These are phyloP conservation scores for Scytalopus superciliaris DNA, from an alignment of 2,113 vertebrate species.

Conservation along the genomic window DNA sequence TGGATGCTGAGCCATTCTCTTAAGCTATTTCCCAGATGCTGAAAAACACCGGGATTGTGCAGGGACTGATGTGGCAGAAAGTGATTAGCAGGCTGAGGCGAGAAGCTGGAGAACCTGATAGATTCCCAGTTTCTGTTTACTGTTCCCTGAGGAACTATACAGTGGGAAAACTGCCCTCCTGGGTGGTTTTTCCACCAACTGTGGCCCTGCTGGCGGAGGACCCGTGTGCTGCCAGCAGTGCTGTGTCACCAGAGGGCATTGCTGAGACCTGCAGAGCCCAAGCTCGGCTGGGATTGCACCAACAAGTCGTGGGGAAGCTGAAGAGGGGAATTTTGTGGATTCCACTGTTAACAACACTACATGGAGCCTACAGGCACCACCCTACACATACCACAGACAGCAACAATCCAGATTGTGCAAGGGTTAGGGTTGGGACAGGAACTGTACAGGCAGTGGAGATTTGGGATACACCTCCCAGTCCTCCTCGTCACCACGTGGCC, in stretches of 20 bases:
- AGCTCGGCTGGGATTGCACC: too few species aligned
- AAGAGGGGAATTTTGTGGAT: fast-evolving
- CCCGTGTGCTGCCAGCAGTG: not conserved
- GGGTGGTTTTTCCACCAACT: not conserved
- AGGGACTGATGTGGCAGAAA: not conserved
- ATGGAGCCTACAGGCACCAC: not conserved
- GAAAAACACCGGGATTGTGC: not conserved
- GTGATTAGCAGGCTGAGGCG: not conserved
- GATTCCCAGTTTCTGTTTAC: not conserved
- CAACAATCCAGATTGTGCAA: fast-evolving
- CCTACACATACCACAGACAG: not conserved
- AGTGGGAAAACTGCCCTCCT: not conserved
- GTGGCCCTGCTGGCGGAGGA: not conserved
- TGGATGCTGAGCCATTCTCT: not conserved
- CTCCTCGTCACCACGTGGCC: fast-evolving
- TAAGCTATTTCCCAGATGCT: not conserved
- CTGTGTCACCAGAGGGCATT: not conserved
- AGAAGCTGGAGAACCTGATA: not conserved
- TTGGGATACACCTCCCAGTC: not conserved
- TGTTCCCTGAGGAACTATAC: not conserved
- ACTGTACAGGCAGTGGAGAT: not conserved
- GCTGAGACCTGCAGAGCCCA: not conserved
- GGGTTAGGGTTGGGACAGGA: fast-evolving
- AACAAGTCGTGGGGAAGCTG: not conserved
- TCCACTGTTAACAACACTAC: not conserved